Base-by-base conservation (phyloP, 2,888 invertebrate species). In the Bellardia pandia region DNA sequence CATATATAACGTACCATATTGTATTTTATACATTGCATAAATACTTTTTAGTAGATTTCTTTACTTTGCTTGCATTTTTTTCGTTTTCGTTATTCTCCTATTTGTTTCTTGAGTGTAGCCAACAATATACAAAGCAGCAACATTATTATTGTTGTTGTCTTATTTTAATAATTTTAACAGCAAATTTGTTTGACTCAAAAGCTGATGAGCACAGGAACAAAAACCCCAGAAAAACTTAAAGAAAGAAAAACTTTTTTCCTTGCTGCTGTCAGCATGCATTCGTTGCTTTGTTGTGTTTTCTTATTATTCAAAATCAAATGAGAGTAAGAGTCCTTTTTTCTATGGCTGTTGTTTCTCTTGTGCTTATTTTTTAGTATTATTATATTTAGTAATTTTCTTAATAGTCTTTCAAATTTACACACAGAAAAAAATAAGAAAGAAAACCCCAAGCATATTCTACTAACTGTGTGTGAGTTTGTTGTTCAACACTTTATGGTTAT, bases 401-500 rank as follows among this genome's bases (percentile, higher is more conserved):
- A 86, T 86, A 80, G 86, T 84, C 71, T 81, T 84, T 72, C 72
- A 72, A 81, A 80, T 79, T 62, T 64, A 56, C 58, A 37, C 2
- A 45, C 13, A 9, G 9, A 45, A 71, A 53, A 16, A 37, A 60
- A 58, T 37, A 75, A 45, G n/a, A 23, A 23, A 23, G 14, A 48
- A 82, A 76, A 60, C 62, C 40, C 71, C 14, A 53, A 69, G 37
- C 33, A 53, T 7, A 14, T 9, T 42, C 3, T 42, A 33, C 3
- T 40, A 37, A 30, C 33, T 56, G 60, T 51, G 7, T 77, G 56
- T 68, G 11, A 40, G n/a, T 13, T 37, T 76, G 64, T 23, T 72
- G 42, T 72, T 83, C 66, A 76, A 71, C 76, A 86, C 66, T 86
- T 86, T 83, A 80, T 86, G 66, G 80, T 84, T 84, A 83, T 83